These are phyloP conservation scores for Leucopsar rothschildi DNA, from an alignment of 2,113 vertebrate species.

Conservation along the genomic window DNA sequence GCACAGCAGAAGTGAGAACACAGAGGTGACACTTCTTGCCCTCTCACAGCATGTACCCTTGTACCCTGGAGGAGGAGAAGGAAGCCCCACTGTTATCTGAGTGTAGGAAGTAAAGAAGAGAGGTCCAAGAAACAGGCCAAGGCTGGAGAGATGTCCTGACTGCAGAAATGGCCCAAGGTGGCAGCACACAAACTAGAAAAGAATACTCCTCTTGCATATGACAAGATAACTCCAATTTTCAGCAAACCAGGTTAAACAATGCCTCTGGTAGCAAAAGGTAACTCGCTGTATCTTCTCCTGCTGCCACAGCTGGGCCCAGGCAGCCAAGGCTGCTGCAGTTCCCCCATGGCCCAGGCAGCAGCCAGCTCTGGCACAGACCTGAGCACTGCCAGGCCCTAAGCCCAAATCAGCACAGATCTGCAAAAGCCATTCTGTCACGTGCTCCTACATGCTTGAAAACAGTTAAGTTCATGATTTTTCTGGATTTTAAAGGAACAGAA, in stretches of 20 bases:
- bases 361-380: background rate
- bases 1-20: conserved; percentile 3
- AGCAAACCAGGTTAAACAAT: background rate
- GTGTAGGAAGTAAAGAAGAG: background rate
- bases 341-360: background rate
- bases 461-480: background rate
- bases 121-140: background rate
- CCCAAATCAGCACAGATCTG: background rate
- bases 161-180: background rate
- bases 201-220: background rate
- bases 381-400: background rate
- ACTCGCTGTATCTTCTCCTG: background rate
- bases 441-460: background rate
- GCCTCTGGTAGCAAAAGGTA: background rate
- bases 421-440: accelerated
- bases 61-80: background rate
- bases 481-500: background rate
- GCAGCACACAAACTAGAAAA: background rate
- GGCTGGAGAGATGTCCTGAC: background rate
- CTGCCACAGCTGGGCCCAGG: background rate
- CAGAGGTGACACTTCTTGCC: background rate
- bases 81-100: background rate
- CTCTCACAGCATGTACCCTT: background rate
- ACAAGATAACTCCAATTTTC: background rate
- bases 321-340: background rate